A percentile compares a stretch with the other conserved stretches of the same genome.
These are phyloP conservation scores for Lysandra coridon DNA, from an alignment of 2,888 invertebrate species.

Conservation along the genomic window DNA sequence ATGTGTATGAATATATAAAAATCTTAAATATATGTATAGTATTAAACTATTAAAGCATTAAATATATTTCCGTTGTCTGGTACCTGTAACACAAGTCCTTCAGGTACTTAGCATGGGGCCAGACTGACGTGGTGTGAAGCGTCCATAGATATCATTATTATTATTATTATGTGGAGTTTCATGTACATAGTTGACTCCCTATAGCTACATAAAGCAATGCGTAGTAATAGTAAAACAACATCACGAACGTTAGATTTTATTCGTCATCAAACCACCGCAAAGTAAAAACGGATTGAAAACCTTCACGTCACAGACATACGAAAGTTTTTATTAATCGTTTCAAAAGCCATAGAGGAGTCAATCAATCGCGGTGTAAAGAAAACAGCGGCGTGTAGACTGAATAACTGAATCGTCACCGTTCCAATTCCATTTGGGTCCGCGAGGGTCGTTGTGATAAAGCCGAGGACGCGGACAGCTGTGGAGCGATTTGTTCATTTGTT, in stretches of 20 bases:
- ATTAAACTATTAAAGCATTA: too few relatives aligned
- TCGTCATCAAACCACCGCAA: not conserved
- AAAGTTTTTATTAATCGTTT: constrained; percentile 34
- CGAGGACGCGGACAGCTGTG: constrained; percentile 36
- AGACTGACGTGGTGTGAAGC: too few relatives aligned
- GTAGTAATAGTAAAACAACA: not conserved
- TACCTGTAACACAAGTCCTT: too few relatives aligned
- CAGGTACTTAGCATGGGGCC: too few relatives aligned
- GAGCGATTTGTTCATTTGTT: constrained; percentile 39
- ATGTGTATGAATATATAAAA: too few relatives aligned
- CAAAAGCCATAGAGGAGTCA: constrained; percentile 52
- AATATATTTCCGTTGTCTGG: too few relatives aligned
- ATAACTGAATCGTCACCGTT: constrained; percentile 68
- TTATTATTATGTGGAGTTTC: too few relatives aligned
- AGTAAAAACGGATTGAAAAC: not conserved
- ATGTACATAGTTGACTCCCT: too few relatives aligned
- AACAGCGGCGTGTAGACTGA: constrained; percentile 53
- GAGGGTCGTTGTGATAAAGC: constrained; percentile 45
- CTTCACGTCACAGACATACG: not conserved
- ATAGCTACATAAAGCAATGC: too few relatives aligned
- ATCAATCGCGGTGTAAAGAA: constrained; percentile 66
- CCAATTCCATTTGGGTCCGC: constrained; percentile 68
- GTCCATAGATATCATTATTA: too few relatives aligned
- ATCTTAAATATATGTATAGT: too few relatives aligned
- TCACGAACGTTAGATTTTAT: not conserved